Evolutionary conservation across 2,888 invertebrate genomes (phyloP), one percentile per base, ranked within the genome.

Genomic region (Drosophila mayaguana): DNA sequence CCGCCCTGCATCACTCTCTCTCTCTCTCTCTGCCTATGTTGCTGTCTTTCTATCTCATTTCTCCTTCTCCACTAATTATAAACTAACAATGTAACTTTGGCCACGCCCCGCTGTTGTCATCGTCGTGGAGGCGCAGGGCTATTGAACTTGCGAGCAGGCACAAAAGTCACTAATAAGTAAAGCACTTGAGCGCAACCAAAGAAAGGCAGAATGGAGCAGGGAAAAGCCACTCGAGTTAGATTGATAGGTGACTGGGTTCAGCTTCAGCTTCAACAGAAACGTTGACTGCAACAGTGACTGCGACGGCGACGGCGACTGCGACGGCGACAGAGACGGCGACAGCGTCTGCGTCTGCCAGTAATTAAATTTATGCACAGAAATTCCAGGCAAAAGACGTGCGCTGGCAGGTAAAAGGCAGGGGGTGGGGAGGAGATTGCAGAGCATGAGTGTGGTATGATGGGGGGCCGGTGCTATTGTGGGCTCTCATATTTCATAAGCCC

Each of bases 221-320:
- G 87, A 75, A 87, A 78, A 85, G 74, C 83, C 88, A 90, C 90
- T 90, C 83, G 86, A 90, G 91, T 89, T 91, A 82, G 91, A 90
- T 90, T 90, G 90, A 90, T 90, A 91, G 90, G 90, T 91, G 91
- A 89, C 90, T 81, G 79, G 87, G 91, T 91, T 91, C 90, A 90
- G 84, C 64, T 50, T 63, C 62, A 72, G 67, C 62, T 59, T 75
- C 80, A 70, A 22, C 59, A 71, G 69, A 65, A 56, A 56, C 68
- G 63, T 50, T 64, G 80, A 66, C 80, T 62, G 64, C 80, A 25
- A 7, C 53, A 36, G 36, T 14, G 63, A 42, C 18, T 20, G 12
- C 28, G 60, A 32, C 32, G 1, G 28, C 28, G 28, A 28, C 25
- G 8, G 55, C 64, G 55, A 43, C 50, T 25, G 63, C 64, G 28